Base-by-base conservation (phyloP, 2,797 vertebrate species). In the Crax fasciolata region DNA sequence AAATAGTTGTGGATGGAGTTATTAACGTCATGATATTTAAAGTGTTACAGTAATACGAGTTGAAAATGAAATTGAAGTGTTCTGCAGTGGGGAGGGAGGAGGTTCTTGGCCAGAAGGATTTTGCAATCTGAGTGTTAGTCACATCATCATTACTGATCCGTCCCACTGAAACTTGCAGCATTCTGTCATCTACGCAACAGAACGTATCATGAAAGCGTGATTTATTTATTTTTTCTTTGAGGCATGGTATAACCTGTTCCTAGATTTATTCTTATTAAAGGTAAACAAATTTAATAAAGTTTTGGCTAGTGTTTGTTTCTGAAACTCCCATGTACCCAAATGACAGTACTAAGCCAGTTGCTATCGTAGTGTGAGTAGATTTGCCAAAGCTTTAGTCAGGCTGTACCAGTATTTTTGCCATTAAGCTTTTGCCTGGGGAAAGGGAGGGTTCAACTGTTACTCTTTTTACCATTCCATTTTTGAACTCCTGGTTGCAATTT, bases 401-500 rank as follows among this genome's bases (percentile, higher is more conserved):
- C 52, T 90, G 30, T 73, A 83, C 92, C 3, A 14, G 92, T 71
- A 85, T 68, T 95, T 93, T 93, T 93, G 62, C 54, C 70, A 86
- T 86, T 86, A 84, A 91, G 32, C 30, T 86, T 89, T 90, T 86
- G 73, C 85, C 87, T 90, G 79, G 87, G 91, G 93, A 85, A 75
- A 88, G 79, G 89, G 91, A 88, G 84, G 52, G 43, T 91, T 92
- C 68, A 54, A 24, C 13, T 48, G 20, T 54, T 57, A 83, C n/a
- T 15, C 38, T 71, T 52, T 71, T 30, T 54, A 54, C 20, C 49
- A 41, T 41, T 76, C 57, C 20, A 18, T 68, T 95, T 93, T 61
- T 54, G 4, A 90, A 41, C 23, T 91, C 32, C 48, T 65, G 8
- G 55, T 87, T 73, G 30, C 58, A 81, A 20, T 68, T 81, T 71